Evolutionary conservation across 37 sponge, comb jelly and placozoan species (phyloP), one percentile per base, ranked within the genome.

Genomic region (Diacarnus erythraeanus): DNA sequence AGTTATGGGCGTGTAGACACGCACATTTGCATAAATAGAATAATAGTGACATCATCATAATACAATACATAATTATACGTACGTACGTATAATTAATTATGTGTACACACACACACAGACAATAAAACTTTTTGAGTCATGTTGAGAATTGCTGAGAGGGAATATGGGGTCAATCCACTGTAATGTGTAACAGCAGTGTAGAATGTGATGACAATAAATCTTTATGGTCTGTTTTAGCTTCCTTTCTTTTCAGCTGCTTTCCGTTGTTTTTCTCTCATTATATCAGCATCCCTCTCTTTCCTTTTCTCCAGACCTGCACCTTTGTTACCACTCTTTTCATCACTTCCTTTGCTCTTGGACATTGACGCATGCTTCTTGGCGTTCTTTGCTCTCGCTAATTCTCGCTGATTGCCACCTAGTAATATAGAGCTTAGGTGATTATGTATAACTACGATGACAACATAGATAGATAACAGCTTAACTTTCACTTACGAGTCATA

Each of bases 231-330:
- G 6, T 47, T 47, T 47, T 47, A 15, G 51, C 12, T 6, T 47
- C 51, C 51, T 51, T 79, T 73, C 51, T 57, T 77, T 63, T 71
- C 86, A 0, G 54, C 76, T n/a, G 78, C 91, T 72, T 80, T 85
- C 58, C 76, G 81, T 61, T 92, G 93, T 37, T 92, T 92, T 65
- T 92, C 86, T 85, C 93, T 92, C 93, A 92, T 92, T 26, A 92
- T 92, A 31, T 92, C 93, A 21, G 93, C 93, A 85, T 92, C 93
- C 44, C 93, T 81, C 20, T 84, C 83, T 67, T 81, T 92, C 59
- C 89, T 80, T 20, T 74, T 59, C 29, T 92, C 93, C 42, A 92
- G 71, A 1, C 75, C 71, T 29, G 65, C 67, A 4, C 82, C 89
- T 1, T 30, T 65, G 54, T 78, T 43, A 4, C 82, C 89, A 3